A percentile compares a stretch with the other conserved stretches of the same genome.
phyloP scores from a whole-genome alignment of 2,888 invertebrate species.

The Cerceris rybyensis region DNA sequence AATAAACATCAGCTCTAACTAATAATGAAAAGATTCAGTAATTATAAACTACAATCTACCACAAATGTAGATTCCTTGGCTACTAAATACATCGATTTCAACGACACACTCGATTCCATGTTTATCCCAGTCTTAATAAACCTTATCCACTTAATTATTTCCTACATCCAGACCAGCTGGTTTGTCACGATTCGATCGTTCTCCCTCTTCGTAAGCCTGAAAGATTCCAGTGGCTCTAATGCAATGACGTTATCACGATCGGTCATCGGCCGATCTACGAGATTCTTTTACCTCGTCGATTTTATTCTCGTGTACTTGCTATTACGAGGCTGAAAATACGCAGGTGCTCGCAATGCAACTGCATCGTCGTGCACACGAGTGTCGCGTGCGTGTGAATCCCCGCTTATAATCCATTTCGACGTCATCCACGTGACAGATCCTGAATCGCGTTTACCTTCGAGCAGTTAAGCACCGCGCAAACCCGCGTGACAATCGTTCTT shows the following conservation, averaged over 20 bases:
- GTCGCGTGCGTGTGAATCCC: conserved; percentile 11
- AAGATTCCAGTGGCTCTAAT: conserved; percentile 12
- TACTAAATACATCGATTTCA: too few species aligned
- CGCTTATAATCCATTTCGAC: conserved; percentile 28
- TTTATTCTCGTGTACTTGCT: neutral
- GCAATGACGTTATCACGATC: conserved; percentile 28
- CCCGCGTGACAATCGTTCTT: conserved; percentile 48
- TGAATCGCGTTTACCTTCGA: conserved; percentile 16
- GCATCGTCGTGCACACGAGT: neutral
- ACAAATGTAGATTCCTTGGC: too few species aligned
- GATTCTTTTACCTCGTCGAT: conserved; percentile 19
- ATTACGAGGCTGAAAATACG: neutral
- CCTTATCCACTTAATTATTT: conserved; percentile 34
- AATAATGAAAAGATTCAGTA: too few species aligned
- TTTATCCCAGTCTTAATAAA: neutral
- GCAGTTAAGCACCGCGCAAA: conserved; percentile 18
- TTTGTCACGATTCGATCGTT: conserved; percentile 19
- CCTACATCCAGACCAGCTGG: conserved; percentile 22
- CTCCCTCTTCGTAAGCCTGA: neutral
- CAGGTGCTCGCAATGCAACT: conserved; percentile 1
- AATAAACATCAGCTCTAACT: too few species aligned
- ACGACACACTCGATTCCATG: neutral
- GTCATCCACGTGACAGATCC: conserved; percentile 31
- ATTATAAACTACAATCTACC: too few species aligned
- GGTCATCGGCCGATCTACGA: conserved; percentile 46